A percentile compares a stretch with the other conserved stretches of the same genome.
Evolutionary conservation across 2,113 vertebrate species (phyloP).

Genomic region (Indicator indicator): DNA sequence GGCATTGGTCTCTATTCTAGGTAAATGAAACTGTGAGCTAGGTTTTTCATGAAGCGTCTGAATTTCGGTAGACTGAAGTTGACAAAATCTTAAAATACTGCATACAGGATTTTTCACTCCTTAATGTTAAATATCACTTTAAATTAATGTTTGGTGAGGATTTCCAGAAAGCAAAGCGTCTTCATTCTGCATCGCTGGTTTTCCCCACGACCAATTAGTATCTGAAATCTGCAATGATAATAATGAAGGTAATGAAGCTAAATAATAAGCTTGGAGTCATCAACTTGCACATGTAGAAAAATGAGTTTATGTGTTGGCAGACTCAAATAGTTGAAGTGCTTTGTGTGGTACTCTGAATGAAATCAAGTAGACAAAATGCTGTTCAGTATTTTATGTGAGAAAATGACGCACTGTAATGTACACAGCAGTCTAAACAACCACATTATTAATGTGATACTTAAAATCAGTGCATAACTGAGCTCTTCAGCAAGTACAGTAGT

Average conservation of each 20-base stretch:
- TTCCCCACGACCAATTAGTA: neutral
- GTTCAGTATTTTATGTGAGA: neutral
- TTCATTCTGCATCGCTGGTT: neutral
- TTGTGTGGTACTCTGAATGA: neutral
- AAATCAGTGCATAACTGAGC: neutral
- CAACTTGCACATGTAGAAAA: neutral
- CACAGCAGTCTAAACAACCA: neutral
- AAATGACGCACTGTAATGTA: neutral
- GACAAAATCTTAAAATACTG: neutral
- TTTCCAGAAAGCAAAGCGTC: neutral
- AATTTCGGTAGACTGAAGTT: neutral
- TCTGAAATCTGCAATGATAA: neutral
- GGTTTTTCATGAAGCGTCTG: neutral
- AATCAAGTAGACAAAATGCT: neutral
- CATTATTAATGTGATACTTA: neutral
- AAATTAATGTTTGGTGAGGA: neutral
- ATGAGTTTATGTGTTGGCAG: neutral
- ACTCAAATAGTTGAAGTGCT: neutral
- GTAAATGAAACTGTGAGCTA: neutral
- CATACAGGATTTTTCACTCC: neutral
- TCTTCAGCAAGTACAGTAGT: neutral
- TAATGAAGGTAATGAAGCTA: neutral
- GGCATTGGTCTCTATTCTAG: neutral
- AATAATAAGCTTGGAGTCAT: neutral
- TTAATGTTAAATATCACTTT: neutral